Base-by-base conservation (phyloP, 2,113 vertebrate genomes). In the Laticauda laticaudata region DNA sequence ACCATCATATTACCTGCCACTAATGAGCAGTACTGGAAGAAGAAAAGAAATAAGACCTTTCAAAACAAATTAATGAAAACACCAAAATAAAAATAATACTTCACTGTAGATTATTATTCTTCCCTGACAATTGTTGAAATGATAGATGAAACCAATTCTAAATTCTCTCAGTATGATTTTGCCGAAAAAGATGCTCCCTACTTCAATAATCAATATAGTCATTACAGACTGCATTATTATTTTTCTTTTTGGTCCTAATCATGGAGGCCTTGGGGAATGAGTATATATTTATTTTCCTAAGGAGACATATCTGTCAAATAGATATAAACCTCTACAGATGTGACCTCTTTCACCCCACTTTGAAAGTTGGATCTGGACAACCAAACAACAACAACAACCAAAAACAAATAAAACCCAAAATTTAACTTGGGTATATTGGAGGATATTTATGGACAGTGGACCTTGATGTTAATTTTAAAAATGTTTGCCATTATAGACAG, bases 161-260 rank as follows among this genome's bases (percentile, higher is more conserved):
- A 87, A 95, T 95, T 96, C 94, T 94, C 95, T 92, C 90, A 89
- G 95, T 91, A 0, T 95, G 92, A 94, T 96, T 93, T 95, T 94
- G 94, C 91, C 95, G 94, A 96, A 97, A 96, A 94, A 97, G 95
- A 95, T 96, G 94, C 95, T 95, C 94, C 95, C 57, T 95, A 94
- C 92, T 94, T 97, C 96, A 92, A 88, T 97, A 96, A 97, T 94
- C 95, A 97, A 61, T 95, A 91, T 95, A 94, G 85, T 93, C 92
- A 94, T 94, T 96, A 92, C 91, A 90, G 95, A 95, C 91, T 95
- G 86, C 89, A 96, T 95, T 81, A 97, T 96, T 96, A 59, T 96
- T 93, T 93, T 88, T 86, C 95, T 86, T 94, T 97, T 94, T 95
- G 90, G 92, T 94, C 92, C 89, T 94, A 94, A 87, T 94, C 96